phyloP scores from a whole-genome alignment of 2,888 invertebrate genomes.

The Escarpia spicata region DNA sequence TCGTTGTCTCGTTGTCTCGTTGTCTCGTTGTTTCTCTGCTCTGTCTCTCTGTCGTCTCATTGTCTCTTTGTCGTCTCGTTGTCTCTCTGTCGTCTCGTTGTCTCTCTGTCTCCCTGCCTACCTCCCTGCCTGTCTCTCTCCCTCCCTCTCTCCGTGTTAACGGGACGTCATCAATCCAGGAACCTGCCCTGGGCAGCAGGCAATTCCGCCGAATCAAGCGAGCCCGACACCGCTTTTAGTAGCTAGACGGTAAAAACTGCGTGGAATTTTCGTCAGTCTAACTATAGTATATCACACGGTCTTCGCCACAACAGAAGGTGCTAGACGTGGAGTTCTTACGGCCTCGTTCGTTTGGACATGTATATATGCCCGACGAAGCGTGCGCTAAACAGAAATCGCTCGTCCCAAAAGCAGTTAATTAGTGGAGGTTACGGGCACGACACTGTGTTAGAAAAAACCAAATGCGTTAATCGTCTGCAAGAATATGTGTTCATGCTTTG shows the following conservation, averaged over 20 bases:
- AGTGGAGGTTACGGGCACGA: neutral
- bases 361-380: neutral
- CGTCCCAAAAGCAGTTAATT: neutral
- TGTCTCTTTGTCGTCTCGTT: too few relatives aligned
- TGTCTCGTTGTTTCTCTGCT: too few relatives aligned
- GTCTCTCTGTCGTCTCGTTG: too few relatives aligned
- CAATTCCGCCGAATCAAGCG: neutral
- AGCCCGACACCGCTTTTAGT: neutral
- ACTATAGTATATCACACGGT: slow-evolving; percentile 13
- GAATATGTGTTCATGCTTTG: neutral
- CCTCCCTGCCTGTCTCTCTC: too few relatives aligned
- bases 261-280: slow-evolving; percentile 16
- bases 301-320: neutral
- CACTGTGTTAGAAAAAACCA: neutral
- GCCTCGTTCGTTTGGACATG: neutral
- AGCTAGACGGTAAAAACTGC: slow-evolving; percentile 5
- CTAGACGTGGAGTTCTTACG: neutral
- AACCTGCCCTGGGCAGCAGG: neutral
- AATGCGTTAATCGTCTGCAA: neutral
- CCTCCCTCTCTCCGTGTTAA: neutral
- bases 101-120: too few relatives aligned
- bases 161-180: neutral
- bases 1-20: too few relatives aligned
- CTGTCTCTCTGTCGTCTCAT: too few relatives aligned
- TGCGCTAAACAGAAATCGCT: neutral